Percentiles rank a stretch among this genome's conserved stretches.
These are phyloP conservation scores for Climacteris rufus DNA, from an alignment of 2,113 vertebrate genomes.

Conservation along the genomic window DNA sequence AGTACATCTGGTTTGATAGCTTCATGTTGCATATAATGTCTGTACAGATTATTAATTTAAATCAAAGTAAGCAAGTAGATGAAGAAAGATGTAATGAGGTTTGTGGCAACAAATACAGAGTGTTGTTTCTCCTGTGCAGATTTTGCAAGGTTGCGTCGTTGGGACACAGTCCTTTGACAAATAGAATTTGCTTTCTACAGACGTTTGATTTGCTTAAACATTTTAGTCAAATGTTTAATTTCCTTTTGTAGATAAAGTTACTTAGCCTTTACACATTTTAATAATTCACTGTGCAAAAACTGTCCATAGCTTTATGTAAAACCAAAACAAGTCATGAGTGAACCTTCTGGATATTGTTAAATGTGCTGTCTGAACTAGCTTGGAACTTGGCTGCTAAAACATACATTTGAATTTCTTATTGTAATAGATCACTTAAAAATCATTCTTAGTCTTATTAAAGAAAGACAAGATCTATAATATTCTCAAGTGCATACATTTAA, in stretches of 20 bases:
- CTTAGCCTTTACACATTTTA: constrained; percentile 1
- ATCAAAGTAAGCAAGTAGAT: neutral
- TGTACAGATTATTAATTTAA: constrained; percentile 3
- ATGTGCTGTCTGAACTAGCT: neutral
- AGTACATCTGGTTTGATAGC: neutral
- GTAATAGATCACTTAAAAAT: constrained; percentile 13
- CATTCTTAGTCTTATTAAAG: neutral
- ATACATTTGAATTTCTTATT: neutral
- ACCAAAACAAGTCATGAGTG: neutral
- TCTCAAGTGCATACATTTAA: neutral
- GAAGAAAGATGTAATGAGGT: neutral
- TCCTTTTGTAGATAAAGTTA: neutral
- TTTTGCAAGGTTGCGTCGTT: constrained; percentile 18
- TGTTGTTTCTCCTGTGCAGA: neutral
- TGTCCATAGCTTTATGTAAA: neutral
- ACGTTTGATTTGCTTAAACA: neutral
- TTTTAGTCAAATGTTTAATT: constrained; percentile 42
- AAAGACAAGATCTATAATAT: neutral
- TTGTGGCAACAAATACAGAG: neutral
- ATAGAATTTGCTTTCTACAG: neutral
- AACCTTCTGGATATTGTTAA: neutral
- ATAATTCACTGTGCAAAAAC: constrained; percentile 8
- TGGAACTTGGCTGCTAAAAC: neutral
- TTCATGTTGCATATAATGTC: neutral
- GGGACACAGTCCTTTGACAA: neutral